Base-by-base conservation (phyloP, 2,797 vertebrate species). In the Ispidina lecontei region DNA sequence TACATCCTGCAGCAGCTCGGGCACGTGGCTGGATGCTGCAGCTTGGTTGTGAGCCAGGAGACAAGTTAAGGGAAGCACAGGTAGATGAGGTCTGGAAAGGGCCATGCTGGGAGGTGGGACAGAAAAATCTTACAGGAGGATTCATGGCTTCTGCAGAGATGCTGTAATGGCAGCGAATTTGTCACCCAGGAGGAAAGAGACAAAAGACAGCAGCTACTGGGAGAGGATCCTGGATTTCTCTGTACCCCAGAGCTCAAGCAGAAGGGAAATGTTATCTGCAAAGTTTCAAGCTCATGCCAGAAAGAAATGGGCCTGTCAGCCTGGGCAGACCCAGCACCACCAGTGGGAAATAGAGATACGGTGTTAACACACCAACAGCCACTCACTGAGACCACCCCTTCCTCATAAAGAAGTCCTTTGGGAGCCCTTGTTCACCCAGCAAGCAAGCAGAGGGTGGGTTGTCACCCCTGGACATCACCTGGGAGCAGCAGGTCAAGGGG, bases 1-100 rank as follows among this genome's bases (percentile, higher is more conserved):
- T 0, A 0, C 0, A 8, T 18, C 60, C 67, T 6, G 1, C 37
- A 25, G 54, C 55, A 33, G 62, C 26, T 6, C 2, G 0, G 68
- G 60, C 60, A 14, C 1, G 1, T 0, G 3, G 6, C 26, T 31
- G 68, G 2, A 31, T 68, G 0, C 56, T 21, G 58, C 29, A 6
- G n/a, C 2, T 33, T 6, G n/a, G 26, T 19, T 13, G 22, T 5
- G 28, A 62, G 12, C 19, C 26, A 10, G 31, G 26, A 79, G 29
- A 25, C 23, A 9, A 44, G 22, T 0, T 31, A 6, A 29, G 51
- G 47, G 49, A 28, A 47, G 19, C 3, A 5, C 10, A 35, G 51
- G 19, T 5, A 16, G 31, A 8, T 16, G 69, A 83, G 54, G 19
- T 31, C 44, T 79, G 56, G 58, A 51, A 77, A 74, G 62, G 72